Percentiles rank a stretch among this genome's conserved stretches.
These are phyloP conservation scores for Hirtodrosophila duncani DNA, from an alignment of 2,888 invertebrate genomes.

Conservation along the genomic window DNA sequence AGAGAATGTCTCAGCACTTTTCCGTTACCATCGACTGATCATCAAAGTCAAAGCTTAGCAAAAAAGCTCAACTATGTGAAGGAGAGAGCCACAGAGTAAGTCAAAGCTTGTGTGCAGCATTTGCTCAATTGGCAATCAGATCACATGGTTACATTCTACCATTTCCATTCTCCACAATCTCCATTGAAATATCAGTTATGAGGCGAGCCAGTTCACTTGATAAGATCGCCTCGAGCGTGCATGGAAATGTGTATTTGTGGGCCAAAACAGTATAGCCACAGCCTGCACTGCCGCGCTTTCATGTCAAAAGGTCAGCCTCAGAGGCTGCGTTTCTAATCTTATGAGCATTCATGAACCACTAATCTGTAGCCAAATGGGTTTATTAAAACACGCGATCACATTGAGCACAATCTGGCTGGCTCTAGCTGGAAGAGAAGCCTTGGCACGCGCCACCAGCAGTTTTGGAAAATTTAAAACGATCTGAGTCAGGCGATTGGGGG, in stretches of 20 bases:
- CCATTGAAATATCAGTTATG: constrained; percentile 50
- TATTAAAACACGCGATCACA: constrained; percentile 29
- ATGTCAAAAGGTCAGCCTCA: constrained; percentile 4
- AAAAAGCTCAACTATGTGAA: neutral
- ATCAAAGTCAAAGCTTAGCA: constrained; percentile 14
- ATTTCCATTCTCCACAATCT: constrained; percentile 51
- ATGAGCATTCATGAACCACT: constrained; percentile 17
- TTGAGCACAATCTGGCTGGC: too few relatives aligned
- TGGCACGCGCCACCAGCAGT: constrained; percentile 33
- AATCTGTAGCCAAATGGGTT: constrained; percentile 25
- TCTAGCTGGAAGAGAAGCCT: too few relatives aligned
- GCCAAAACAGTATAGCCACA: constrained; percentile 3
- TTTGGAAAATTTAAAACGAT: constrained; percentile 36
- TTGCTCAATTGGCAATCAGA: constrained; percentile 35
- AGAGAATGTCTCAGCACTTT: too few relatives aligned
- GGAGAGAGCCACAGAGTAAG: neutral
- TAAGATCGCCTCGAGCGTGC: constrained; percentile 38
- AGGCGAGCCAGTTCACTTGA: constrained; percentile 31
- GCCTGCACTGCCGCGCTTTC: too few relatives aligned
- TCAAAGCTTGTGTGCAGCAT: constrained; percentile 11
- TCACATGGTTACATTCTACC: constrained; percentile 51
- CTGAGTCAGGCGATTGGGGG: constrained; percentile 26
- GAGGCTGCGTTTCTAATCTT: constrained; percentile 21
- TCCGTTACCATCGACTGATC: too few relatives aligned
- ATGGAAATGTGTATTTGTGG: constrained; percentile 17